Conservation (phyloP, 53 echinoderm and acorn worm species). For the Paracentrotus lividus region DNA sequence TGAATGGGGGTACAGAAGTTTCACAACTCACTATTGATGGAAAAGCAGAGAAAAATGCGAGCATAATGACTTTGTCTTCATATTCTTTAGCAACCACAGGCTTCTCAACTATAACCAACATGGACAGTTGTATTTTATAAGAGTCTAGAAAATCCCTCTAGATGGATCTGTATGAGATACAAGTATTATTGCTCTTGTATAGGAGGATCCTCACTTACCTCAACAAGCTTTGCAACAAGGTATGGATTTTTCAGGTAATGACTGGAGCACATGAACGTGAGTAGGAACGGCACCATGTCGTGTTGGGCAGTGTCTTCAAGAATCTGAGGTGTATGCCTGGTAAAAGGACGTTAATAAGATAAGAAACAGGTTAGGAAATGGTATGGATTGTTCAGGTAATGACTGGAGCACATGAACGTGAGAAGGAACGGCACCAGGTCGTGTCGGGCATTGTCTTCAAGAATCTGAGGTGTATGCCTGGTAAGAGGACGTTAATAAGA, state of each 20-base stretch:
- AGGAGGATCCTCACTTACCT: conserved; percentile 74
- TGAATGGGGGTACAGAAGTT: too few species aligned
- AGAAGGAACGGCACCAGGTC: conserved; percentile 92
- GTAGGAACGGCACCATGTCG: conserved; percentile 90
- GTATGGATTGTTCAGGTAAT: conserved; percentile 95
- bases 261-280: conserved; percentile 86
- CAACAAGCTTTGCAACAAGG: conserved; percentile 97
- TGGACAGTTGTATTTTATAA: too few species aligned
- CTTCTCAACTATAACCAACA: too few species aligned
- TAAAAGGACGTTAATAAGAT: conserved; percentile 2
- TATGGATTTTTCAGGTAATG: conserved; percentile 95
- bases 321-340: conserved; percentile 91
- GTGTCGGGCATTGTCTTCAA: conserved; percentile 85
- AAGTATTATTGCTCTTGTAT: too few species aligned
- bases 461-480: neutral
- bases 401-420: conserved; percentile 84
- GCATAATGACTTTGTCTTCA: too few species aligned
- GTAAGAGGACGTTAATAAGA: neutral
- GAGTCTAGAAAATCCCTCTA: too few species aligned
- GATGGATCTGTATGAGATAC: too few species aligned
- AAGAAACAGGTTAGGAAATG: neutral
- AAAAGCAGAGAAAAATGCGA: too few species aligned
- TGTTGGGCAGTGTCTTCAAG: conserved; percentile 92
- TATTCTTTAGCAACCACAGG: too few species aligned
- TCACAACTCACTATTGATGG: too few species aligned